Evolutionary conservation across 2,113 vertebrate genomes (phyloP), one percentile per base, ranked within the genome.

Genomic region (Burhinus oedicnemus): DNA sequence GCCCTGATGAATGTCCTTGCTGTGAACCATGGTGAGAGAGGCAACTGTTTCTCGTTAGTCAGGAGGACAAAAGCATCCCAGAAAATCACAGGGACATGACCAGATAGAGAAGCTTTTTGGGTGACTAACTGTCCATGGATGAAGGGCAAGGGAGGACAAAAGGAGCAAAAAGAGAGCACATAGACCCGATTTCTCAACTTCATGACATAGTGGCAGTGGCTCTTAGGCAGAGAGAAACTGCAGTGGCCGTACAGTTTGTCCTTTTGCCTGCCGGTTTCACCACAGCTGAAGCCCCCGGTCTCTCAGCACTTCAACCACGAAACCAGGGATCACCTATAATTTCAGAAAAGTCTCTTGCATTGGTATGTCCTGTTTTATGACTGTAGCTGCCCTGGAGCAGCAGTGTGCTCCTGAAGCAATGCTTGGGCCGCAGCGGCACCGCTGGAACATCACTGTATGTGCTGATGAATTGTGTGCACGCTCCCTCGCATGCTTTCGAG

Each of bases 151-250:
- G 10, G 36, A 93, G 25, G 36, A 62, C 26, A 52, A 40, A 76
- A 69, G 22, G 15, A 91, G 15, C 14, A n/a, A 81, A 23, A 77
- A 22, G 9, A 71, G 38, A 89, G 42, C 38, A n/a, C 27, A 65
- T 3, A 89, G n/a, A 32, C 19, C 22, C 0, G 0, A 45, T 65
- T 92, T 83, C 83, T 78, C 68, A 76, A 22, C 18, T 55, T 27
- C 0, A 1, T 65, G 34, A 57, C 4, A 0, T 44, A 45, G 23
- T 5, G 9, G 17, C 40, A 80, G 57, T 0, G 0, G 5, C 49
- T 58, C 4, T 16, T 34, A 38, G n/a, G 61, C 55, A 81, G 69
- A 80, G 10, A 60, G 4, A 89, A 85, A 51, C 38, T 42, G 26
- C 0, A 0, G 23, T 25, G 19, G 10, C 6, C 25, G 25, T 49